Evolutionary conservation across 2,797 vertebrate species (phyloP).

Genomic region (Cygnus olor): DNA sequence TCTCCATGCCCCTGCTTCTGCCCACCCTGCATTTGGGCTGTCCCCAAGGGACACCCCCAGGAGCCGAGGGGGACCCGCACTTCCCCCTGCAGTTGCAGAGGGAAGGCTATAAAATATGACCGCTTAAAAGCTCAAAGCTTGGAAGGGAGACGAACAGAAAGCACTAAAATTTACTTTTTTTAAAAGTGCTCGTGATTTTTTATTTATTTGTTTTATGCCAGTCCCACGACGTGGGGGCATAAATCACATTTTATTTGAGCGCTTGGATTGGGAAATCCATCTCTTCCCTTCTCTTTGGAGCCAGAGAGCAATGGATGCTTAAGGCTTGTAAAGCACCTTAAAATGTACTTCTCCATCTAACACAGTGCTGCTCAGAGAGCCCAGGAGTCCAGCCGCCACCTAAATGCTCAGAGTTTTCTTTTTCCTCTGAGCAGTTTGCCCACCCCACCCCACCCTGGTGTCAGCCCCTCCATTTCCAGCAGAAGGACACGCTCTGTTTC

Average conservation of each 20-base stretch:
- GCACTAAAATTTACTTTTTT: conserved; percentile 13
- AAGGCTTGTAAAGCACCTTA: background rate
- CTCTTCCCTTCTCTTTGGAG: background rate
- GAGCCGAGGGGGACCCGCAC: background rate
- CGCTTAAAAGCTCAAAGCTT: background rate
- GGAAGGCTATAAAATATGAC: background rate
- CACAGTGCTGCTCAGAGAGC: background rate
- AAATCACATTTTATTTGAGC: conserved; percentile 9
- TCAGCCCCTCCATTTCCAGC: conserved; percentile 1
- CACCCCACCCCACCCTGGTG: background rate
- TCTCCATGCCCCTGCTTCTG: background rate
- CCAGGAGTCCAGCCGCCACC: background rate
- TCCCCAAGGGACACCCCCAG: background rate
- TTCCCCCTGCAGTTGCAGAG: background rate
- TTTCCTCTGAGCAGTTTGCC: background rate
- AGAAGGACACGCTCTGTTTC: conserved; percentile 21
- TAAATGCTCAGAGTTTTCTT: background rate
- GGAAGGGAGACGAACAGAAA: conserved; percentile 21
- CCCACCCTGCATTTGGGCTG: background rate
- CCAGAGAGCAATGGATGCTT: background rate
- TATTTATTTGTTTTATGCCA: background rate
- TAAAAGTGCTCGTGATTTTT: background rate
- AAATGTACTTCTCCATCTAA: background rate
- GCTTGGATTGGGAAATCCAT: background rate
- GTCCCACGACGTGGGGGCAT: background rate